Conservation (phyloP, 1,140 invertebrate genomes). For the Popillia japonica region DNA sequence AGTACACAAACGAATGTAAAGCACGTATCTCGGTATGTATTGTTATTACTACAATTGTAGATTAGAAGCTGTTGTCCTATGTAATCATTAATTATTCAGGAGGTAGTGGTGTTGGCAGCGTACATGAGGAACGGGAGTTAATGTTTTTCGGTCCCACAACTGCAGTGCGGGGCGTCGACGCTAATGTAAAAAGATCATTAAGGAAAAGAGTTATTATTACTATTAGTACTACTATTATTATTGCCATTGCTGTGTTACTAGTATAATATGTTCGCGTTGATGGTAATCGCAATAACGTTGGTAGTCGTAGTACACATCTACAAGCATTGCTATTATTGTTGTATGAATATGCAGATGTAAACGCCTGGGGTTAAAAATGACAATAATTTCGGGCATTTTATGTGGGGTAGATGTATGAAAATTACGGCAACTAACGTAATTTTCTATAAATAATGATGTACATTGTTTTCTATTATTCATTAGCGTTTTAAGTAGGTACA, state of each 20-base stretch:
- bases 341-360: background rate
- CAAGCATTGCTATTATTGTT: background rate
- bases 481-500: no score
- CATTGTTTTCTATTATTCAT: no score
- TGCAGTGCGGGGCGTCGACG: slow-evolving; percentile 20
- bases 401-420: background rate
- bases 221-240: slow-evolving; percentile 32
- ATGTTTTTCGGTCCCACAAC: slow-evolving; percentile 12
- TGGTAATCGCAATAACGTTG: background rate
- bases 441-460: no score
- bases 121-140: slow-evolving; percentile 6
- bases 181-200: slow-evolving; percentile 34
- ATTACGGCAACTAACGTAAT: no score
- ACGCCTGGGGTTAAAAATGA: background rate
- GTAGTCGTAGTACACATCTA: background rate
- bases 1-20: background rate
- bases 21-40: background rate
- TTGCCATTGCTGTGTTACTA: background rate
- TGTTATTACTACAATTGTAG: slow-evolving; percentile 9
- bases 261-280: background rate
- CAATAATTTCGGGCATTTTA: background rate
- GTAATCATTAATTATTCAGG: slow-evolving; percentile 29
- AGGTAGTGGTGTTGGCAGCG: background rate
- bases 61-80: slow-evolving; percentile 19
- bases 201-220: slow-evolving; percentile 34